Conservation (phyloP, 2,113 vertebrate genomes). For the Ancistrus triradiatus region DNA sequence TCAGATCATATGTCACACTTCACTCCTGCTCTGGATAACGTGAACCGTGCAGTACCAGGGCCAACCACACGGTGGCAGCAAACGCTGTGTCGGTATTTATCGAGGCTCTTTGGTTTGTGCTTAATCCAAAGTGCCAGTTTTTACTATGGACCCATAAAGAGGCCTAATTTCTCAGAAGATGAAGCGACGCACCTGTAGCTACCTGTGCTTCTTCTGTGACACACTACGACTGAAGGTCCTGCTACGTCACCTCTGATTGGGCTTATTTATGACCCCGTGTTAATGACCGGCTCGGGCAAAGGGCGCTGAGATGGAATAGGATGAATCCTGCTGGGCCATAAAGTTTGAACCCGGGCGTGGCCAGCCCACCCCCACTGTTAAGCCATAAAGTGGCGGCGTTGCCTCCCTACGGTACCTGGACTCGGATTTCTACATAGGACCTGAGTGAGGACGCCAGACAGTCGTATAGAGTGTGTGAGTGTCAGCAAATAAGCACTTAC, state of each 20-base stretch:
- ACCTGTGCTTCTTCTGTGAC: conserved; percentile 15
- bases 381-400: conserved; percentile 60
- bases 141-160: neutral
- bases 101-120: no score
- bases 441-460: conserved; percentile 44
- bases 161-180: neutral
- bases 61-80: conserved; percentile 65
- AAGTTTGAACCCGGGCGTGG: conserved; percentile 32
- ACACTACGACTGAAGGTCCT: conserved; percentile 63
- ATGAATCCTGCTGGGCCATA: neutral
- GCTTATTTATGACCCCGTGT: conserved; percentile 63
- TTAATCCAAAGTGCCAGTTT: no score
- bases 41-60: conserved; percentile 47
- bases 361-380: conserved; percentile 56
- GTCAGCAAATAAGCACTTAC: conserved; percentile 18
- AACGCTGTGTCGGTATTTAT: conserved; percentile 10
- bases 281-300: conserved; percentile 66
- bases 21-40: neutral
- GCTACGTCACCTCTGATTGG: conserved; percentile 51
- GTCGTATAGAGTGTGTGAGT: no score
- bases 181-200: conserved; percentile 1
- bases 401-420: conserved; percentile 47
- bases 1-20: no score
- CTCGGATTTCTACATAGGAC: conserved; percentile 73
- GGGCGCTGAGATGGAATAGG: conserved; percentile 57